These are phyloP conservation scores for Frieseomelitta varia DNA, from an alignment of 1,140 invertebrate species.

Conservation along the genomic window DNA sequence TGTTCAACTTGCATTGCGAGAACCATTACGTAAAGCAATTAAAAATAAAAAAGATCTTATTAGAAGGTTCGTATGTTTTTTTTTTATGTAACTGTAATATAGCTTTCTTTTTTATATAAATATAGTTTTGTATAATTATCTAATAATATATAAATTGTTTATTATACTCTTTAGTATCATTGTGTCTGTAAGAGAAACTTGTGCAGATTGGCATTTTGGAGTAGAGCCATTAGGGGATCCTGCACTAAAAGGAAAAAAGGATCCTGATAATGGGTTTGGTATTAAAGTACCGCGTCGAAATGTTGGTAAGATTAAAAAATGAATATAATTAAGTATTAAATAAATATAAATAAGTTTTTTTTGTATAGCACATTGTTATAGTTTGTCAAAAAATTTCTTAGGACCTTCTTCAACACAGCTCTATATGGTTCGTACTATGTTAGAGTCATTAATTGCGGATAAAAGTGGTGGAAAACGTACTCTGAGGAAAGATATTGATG, in stretches of 20 bases:
- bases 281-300: conserved; percentile 96
- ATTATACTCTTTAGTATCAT: conserved; percentile 87
- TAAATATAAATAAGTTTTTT: neutral
- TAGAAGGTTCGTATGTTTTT: conserved; percentile 85
- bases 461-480: conserved; percentile 98
- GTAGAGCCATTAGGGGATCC: conserved; percentile 96
- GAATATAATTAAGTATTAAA: neutral
- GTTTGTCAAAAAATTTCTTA: conserved; percentile 68
- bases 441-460: conserved; percentile 98
- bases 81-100: neutral
- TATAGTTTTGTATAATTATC: neutral
- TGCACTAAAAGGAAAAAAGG: conserved; percentile 97
- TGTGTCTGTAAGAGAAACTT: conserved; percentile 97
- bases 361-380: neutral
- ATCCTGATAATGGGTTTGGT: conserved; percentile 94
- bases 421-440: conserved; percentile 99
- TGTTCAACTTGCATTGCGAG: conserved; percentile 94
- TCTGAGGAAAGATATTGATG: conserved; percentile 97
- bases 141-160: conserved; percentile 2
- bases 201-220: conserved; percentile 97
- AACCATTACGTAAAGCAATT: conserved; percentile 97
- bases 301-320: conserved; percentile 87
- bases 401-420: conserved; percentile 95
- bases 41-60: conserved; percentile 99
- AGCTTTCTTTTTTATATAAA: neutral